Evolutionary conservation across 2,113 vertebrate genomes (phyloP), one percentile per base, ranked within the genome.

Genomic region (Plestiodon gilberti): DNA sequence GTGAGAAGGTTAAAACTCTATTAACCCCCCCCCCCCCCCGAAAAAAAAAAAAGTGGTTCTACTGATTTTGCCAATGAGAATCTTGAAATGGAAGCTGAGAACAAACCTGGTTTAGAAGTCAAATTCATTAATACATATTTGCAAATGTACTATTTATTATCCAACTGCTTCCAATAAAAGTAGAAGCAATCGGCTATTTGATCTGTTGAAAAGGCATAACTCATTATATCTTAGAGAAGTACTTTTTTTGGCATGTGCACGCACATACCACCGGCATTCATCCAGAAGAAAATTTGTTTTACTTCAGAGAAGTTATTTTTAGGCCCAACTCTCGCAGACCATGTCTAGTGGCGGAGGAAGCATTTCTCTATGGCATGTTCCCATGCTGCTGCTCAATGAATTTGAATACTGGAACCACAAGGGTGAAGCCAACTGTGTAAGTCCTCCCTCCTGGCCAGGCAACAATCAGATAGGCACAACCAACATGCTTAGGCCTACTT

Each of bases 191-290:
- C 75, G 83, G 25, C 71, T 33, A 62, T 86, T 85, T 84, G 82
- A 91, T 57, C 67, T 25, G 43, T 30, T 75, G 70, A 75, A 90
- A 89, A 86, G 78, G 55, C 64, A 85, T 88, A 81, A 90, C 73
- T 75, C 64, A 65, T 67, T 79, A 82, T n/a, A 84, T 40, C 40
- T 74, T 48, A 70, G 38, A 70, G 38, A 18, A 35, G 35, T n/a
- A 57, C 25, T 48, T 71, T 28, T 77, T 70, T 79, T 86, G 76
- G 76, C 84, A 33, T 86, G 28, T 38, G n/a, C 38, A 64, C 8
- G 43, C 2, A 10, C 30, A 18, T 80, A 67, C 57, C 38, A 35
- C 30, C 15, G 30, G 78, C 57, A 81, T 30, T 64, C 75, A 64
- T 43, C 55, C 14, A 84, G 10, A 75, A 52, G 15, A 57, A 62